A percentile compares a stretch with the other conserved stretches of the same genome.
phyloP scores from a whole-genome alignment of 2,113 vertebrate genomes.

The Eubucco bourcierii region DNA sequence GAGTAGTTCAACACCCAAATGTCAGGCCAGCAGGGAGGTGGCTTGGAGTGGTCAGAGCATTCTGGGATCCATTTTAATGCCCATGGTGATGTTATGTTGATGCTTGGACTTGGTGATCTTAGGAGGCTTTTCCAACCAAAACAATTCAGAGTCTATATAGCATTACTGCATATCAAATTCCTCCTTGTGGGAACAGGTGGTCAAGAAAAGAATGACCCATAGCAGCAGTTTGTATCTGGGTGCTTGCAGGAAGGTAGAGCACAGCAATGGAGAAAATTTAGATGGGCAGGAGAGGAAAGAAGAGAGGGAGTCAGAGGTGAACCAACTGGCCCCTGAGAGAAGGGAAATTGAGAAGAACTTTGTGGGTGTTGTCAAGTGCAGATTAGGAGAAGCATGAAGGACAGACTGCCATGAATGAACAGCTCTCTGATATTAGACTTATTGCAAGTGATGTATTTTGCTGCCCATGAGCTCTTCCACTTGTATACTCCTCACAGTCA shows the following conservation, averaged over 20 bases:
- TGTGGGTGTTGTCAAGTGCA: background rate
- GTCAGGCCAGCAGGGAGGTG: background rate
- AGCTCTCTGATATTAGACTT: background rate
- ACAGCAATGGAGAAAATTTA: rapidly evolving
- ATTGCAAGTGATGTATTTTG: background rate
- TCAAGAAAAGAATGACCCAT: background rate
- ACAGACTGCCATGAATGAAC: background rate
- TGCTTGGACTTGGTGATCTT: too few species aligned
- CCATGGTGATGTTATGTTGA: too few species aligned
- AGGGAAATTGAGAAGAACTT: background rate
- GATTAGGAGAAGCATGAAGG: background rate
- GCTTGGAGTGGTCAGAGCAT: background rate
- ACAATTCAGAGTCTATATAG: too few species aligned
- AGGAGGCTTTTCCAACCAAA: too few species aligned
- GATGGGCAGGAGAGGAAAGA: background rate
- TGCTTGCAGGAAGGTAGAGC: background rate
- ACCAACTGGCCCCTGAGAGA: background rate
- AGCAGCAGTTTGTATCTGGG: rapidly evolving
- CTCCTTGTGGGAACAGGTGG: background rate
- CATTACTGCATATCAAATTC: too few species aligned
- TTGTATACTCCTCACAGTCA: background rate
- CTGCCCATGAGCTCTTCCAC: background rate
- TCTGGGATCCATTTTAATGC: too few species aligned
- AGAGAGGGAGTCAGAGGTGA: background rate
- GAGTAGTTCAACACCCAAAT: background rate